Conservation (phyloP, 2,113 vertebrate species). For the Mixornis gularis region DNA sequence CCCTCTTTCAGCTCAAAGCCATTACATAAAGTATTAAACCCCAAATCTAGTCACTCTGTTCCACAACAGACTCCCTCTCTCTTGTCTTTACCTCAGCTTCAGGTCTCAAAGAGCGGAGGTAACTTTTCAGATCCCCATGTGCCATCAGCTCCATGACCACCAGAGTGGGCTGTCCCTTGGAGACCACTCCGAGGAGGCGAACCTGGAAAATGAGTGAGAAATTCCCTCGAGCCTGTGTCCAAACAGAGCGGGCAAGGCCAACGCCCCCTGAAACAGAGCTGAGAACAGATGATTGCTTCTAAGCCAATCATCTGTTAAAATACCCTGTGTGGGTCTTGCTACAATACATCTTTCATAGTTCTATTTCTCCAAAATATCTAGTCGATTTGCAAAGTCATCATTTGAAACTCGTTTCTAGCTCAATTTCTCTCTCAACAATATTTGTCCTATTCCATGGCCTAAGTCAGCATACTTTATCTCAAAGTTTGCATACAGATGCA, state of each 20-base stretch:
- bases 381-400: not conserved
- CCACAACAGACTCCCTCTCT: not conserved
- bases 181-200: slow-evolving; percentile 92
- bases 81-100: slow-evolving; percentile 84
- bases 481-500: not conserved
- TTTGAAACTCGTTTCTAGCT: not conserved
- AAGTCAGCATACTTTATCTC: not conserved
- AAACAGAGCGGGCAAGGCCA: not conserved
- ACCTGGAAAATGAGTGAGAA: slow-evolving; percentile 69
- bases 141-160: slow-evolving; percentile 98
- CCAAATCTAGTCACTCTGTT: not conserved
- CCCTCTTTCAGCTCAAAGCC: not conserved
- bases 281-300: not conserved
- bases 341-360: not conserved
- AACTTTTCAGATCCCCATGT: slow-evolving; percentile 93
- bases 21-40: not conserved
- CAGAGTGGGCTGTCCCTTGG: slow-evolving; percentile 91
- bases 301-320: not conserved
- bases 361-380: not conserved
- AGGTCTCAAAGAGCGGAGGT: slow-evolving; percentile 86
- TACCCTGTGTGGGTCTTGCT: not conserved
- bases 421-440: not conserved
- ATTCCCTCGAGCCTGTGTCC: not conserved
- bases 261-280: accelerated
- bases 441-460: not conserved